Conservation (phyloP, 2,888 invertebrate species). For the Hemithea aestivaria region DNA sequence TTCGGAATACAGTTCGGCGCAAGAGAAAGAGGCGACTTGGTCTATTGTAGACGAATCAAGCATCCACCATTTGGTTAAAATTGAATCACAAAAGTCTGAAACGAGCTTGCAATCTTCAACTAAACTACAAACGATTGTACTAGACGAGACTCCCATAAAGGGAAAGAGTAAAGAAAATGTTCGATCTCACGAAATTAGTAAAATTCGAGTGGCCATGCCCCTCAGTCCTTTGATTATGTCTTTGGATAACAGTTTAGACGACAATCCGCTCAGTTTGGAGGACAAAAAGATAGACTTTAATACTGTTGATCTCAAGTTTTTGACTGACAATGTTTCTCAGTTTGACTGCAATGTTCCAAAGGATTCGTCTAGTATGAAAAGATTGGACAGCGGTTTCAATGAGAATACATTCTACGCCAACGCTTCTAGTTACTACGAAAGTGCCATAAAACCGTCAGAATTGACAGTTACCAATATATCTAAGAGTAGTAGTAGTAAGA, state of each 20-base stretch:
- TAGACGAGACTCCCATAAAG: slow-evolving; percentile 62
- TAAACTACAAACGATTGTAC: slow-evolving; percentile 39
- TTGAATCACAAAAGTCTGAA: slow-evolving; percentile 35
- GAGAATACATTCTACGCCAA: slow-evolving; percentile 66
- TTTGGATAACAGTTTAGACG: slow-evolving; percentile 63
- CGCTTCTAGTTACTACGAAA: slow-evolving; percentile 70
- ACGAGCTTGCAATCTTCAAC: slow-evolving; percentile 43
- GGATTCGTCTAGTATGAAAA: slow-evolving; percentile 58
- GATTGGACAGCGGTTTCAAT: slow-evolving; percentile 67
- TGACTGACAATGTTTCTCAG: slow-evolving; percentile 63
- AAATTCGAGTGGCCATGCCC: slow-evolving; percentile 52
- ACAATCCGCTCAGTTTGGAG: slow-evolving; percentile 58
- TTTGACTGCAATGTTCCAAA: slow-evolving; percentile 47
- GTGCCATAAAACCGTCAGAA: slow-evolving; percentile 75
- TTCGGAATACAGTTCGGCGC: slow-evolving; percentile 42
- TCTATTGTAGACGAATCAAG: slow-evolving; percentile 53
- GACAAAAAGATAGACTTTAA: slow-evolving; percentile 70
- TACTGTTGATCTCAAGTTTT: slow-evolving; percentile 68
- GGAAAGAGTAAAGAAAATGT: slow-evolving; percentile 49
- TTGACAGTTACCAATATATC: slow-evolving; percentile 58
- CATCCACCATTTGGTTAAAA: slow-evolving; percentile 47
- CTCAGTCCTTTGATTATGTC: slow-evolving; percentile 62
- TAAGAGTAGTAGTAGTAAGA: slow-evolving; percentile 40
- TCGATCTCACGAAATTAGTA: slow-evolving; percentile 61
- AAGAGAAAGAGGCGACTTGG: slow-evolving; percentile 44